These are phyloP conservation scores for Leptarthrus brevirostris DNA, from an alignment of 2,888 invertebrate species.

Conservation along the genomic window DNA sequence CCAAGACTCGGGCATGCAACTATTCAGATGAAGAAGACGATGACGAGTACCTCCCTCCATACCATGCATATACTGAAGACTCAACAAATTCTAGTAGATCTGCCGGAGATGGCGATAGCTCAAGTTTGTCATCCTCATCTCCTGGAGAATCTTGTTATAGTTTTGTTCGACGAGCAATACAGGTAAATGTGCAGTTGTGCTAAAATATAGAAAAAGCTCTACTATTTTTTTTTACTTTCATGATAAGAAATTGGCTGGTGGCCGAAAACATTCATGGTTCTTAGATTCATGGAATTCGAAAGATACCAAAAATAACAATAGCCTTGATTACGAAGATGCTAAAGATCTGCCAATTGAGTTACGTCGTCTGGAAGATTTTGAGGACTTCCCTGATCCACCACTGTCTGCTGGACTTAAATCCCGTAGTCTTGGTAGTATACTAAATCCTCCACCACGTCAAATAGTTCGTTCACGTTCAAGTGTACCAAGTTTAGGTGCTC, in stretches of 20 bases:
- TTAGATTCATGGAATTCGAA: slow-evolving; percentile 81
- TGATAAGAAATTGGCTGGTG: slow-evolving; percentile 80
- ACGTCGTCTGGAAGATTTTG: slow-evolving; percentile 79
- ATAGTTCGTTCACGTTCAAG: slow-evolving; percentile 82
- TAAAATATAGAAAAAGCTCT: background rate
- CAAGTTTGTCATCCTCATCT: slow-evolving; percentile 82
- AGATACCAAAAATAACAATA: slow-evolving; percentile 70
- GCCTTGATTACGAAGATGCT: slow-evolving; percentile 73
- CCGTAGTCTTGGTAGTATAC: slow-evolving; percentile 84
- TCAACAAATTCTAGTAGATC: slow-evolving; percentile 75
- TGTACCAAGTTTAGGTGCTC: slow-evolving; percentile 74
- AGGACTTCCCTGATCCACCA: slow-evolving; percentile 70
- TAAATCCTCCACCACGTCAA: slow-evolving; percentile 78
- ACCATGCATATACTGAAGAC: slow-evolving; percentile 75
- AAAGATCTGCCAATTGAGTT: slow-evolving; percentile 90
- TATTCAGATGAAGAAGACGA: slow-evolving; percentile 69
- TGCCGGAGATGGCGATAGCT: slow-evolving; percentile 76
- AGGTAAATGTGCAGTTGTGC: slow-evolving; percentile 66
- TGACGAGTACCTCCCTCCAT: slow-evolving; percentile 69
- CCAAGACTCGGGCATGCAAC: slow-evolving; percentile 64
- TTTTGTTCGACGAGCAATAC: slow-evolving; percentile 88
- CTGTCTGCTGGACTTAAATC: slow-evolving; percentile 78
- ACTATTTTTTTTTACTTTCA: background rate
- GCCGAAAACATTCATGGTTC: slow-evolving; percentile 79
- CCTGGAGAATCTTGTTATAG: slow-evolving; percentile 95